These are phyloP conservation scores for Labeo catla DNA, from an alignment of 2,113 vertebrate genomes.

Conservation along the genomic window DNA sequence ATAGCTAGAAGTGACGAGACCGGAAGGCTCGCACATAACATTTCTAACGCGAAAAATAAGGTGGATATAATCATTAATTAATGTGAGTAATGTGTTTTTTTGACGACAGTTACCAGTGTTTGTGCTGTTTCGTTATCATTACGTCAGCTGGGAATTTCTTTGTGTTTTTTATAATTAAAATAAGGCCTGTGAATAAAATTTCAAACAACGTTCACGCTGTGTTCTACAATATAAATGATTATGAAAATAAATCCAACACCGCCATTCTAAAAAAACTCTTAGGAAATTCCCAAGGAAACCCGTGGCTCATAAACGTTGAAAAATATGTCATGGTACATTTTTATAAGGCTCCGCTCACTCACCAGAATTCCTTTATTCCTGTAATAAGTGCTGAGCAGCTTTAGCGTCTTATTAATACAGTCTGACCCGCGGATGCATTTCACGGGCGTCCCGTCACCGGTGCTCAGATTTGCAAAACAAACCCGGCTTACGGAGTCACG, in stretches of 20 bases:
- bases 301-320: neutral
- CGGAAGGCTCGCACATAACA: too few relatives aligned
- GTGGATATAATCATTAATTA: too few relatives aligned
- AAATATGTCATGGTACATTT: neutral
- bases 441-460: slow-evolving; percentile 6
- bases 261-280: neutral
- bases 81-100: too few relatives aligned
- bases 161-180: neutral
- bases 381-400: slow-evolving; percentile 7
- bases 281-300: neutral
- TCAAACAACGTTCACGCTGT: neutral
- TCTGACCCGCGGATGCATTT: neutral
- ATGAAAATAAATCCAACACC: neutral
- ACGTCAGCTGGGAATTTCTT: neutral
- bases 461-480: slow-evolving; percentile 1
- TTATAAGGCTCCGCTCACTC: neutral
- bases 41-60: too few relatives aligned
- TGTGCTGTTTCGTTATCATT: too few relatives aligned
- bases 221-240: neutral
- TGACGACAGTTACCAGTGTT: too few relatives aligned
- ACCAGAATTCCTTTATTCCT: neutral
- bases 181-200: neutral
- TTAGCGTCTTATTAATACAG: slow-evolving; percentile 35
- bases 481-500: neutral
- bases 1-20: too few relatives aligned